A percentile compares a stretch with the other conserved stretches of the same genome.
Evolutionary conservation across 2,797 vertebrate genomes (phyloP).

Genomic region (Notolabrus celidotus): DNA sequence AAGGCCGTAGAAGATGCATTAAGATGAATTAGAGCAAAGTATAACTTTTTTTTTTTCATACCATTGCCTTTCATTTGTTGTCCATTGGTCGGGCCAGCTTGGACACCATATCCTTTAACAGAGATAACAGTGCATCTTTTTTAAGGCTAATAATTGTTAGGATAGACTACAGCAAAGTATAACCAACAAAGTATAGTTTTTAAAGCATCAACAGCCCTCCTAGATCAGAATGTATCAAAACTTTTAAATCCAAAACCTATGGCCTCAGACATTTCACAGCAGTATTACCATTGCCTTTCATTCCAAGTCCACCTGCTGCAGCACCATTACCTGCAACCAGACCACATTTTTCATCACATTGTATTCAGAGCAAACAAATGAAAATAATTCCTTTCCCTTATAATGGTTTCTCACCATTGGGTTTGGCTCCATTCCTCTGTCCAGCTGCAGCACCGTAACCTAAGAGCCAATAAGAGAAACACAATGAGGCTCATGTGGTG

Average conservation of each 20-base stretch:
- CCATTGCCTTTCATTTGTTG: conserved; percentile 63
- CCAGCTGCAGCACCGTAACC: conserved; percentile 34
- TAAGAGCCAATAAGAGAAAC: not conserved
- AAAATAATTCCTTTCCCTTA: not conserved
- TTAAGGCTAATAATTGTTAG: not conserved
- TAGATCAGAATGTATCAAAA: too few species aligned
- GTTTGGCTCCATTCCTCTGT: conserved; percentile 30
- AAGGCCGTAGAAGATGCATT: too few species aligned
- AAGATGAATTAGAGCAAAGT: too few species aligned
- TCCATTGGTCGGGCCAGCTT: conserved; percentile 33
- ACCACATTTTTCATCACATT: not conserved
- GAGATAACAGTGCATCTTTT: not conserved
- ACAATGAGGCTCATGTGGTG: not conserved
- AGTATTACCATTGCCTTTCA: not conserved
- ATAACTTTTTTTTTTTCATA: too few species aligned
- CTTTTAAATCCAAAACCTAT: too few species aligned
- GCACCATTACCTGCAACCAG: not conserved
- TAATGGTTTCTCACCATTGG: conserved; percentile 16
- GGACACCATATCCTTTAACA: conserved; percentile 59
- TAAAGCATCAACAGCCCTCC: too few species aligned
- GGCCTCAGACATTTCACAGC: too few species aligned
- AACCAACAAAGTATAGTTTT: too few species aligned
- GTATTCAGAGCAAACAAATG: not conserved
- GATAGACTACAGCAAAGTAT: too few species aligned
- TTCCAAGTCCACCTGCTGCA: not conserved